Evolutionary conservation across 2,888 invertebrate genomes (phyloP), one percentile per base, ranked within the genome.

Genomic region (Caenorhabditis sp.): DNA sequence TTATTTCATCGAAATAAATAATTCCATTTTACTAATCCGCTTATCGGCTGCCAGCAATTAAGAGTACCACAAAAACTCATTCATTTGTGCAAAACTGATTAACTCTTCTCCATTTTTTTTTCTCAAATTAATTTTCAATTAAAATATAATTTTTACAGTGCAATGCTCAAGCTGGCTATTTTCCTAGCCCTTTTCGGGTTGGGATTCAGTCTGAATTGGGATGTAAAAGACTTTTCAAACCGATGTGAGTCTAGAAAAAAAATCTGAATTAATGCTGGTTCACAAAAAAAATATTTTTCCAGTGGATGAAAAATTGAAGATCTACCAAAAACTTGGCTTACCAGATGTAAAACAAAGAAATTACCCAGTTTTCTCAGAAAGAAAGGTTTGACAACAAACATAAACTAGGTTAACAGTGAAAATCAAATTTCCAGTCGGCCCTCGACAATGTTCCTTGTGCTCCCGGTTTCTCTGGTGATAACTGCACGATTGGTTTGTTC

Each of bases 131-230:
- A 55, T 23, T 37, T 58, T 36, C 36, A n/a, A 24, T 58, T 51
- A 50, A 23, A 1, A 26, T 23, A 19, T 63, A 5, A 26, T 12
- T 55, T 36, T 55, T n/a, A n/a, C 55, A 65, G 69, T 55, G 64
- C 58, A 54, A 62, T 70, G 70, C 70, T 70, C 70, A 70, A 70
- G 53, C 27, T 61, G 19, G 57, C 57, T 51, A 14, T 62, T 1
- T 23, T 61, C 23, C 8, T 60, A 17, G 17, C 36, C 21, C 1
- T 53, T 10, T 31, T 54, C 17, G 4, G 54, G 8, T 4, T 55
- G 2, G 59, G 58, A n/a, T 1, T 23, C n/a, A 1, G 19, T 26
- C 17, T n/a, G 8, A 6, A 43, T 8, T 31, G 23, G 24, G n/a
- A 49, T 23, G 21, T 19, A 51, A 5, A 26, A 27, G 54, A 31